These are phyloP conservation scores for Dromiciops gliroides DNA, from an alignment of 2,113 vertebrate species.

Conservation along the genomic window DNA sequence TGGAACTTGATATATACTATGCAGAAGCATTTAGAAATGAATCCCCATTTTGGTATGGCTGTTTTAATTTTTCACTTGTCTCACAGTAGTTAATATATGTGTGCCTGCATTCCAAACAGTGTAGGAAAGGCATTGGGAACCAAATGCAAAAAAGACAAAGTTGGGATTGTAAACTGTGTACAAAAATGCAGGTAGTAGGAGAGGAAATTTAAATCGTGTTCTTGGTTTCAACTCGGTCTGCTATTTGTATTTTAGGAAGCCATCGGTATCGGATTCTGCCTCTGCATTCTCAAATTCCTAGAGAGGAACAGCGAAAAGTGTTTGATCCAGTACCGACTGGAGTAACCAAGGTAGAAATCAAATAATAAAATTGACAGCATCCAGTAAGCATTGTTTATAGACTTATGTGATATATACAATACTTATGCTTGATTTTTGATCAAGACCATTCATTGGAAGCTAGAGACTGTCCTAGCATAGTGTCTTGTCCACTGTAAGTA, in stretches of 20 bases:
- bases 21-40: slow-evolving; percentile 97
- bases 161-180: neutral
- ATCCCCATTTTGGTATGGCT: slow-evolving; percentile 91
- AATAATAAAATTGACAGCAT: neutral
- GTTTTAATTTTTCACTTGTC: slow-evolving; percentile 31
- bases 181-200: neutral
- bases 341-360: slow-evolving; percentile 87
- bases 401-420: neutral
- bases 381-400: neutral
- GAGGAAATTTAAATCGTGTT: neutral
- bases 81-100: slow-evolving; percentile 12
- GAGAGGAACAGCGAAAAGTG: slow-evolving; percentile 95
- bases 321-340: slow-evolving; percentile 92
- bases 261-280: slow-evolving; percentile 91
- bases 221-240: neutral
- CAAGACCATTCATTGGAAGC: too few relatives aligned
- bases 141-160: neutral
- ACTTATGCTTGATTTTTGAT: neutral
- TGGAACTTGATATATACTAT: slow-evolving; percentile 98
- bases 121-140: slow-evolving; percentile 8
- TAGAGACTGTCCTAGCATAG: neutral
- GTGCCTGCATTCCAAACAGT: neutral
- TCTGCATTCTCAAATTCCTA: slow-evolving; percentile 96
- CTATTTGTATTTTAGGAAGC: slow-evolving; percentile 83
- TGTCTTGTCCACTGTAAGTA: neutral